phyloP scores from a whole-genome alignment of 2,888 invertebrate genomes.

The Colostygia pectinataria region DNA sequence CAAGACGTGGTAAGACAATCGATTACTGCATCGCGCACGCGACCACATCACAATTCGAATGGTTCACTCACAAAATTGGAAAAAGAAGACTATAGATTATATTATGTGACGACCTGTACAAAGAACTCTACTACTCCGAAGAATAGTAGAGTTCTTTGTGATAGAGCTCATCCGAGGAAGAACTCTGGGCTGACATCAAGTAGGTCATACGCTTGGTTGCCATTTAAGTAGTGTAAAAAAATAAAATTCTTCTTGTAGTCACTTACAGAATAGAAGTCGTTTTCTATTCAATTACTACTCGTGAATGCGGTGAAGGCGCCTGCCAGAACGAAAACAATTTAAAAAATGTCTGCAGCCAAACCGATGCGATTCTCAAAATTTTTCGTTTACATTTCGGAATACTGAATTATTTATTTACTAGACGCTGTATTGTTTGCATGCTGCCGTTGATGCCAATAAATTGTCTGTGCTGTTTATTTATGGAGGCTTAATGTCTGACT shows the following conservation, averaged over 20 bases:
- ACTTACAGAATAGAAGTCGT: no score
- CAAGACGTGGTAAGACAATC: slow-evolving; percentile 31
- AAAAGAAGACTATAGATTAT: no score
- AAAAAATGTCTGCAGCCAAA: slow-evolving; percentile 11
- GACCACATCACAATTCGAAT: slow-evolving; percentile 28
- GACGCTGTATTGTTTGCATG: slow-evolving; percentile 8
- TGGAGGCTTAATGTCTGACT: slow-evolving; percentile 3
- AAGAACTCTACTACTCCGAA: no score
- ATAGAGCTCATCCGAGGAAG: no score
- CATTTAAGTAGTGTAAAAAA: no score
- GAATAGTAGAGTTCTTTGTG: no score
- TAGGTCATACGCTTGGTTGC: no score
- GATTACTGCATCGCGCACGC: slow-evolving; percentile 50
- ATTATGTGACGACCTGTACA: no score
- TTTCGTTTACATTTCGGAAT: slow-evolving; percentile 14
- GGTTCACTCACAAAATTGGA: slow-evolving; percentile 3
- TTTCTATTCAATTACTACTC: neutral
- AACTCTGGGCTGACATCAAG: no score
- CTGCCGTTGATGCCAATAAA: slow-evolving; percentile 5
- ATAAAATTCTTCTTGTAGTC: no score
- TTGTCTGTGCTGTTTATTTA: slow-evolving; percentile 4
- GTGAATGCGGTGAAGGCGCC: neutral
- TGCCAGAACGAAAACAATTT: slow-evolving; percentile 14
- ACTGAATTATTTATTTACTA: slow-evolving; percentile 22
- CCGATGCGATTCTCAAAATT: slow-evolving; percentile 8